Base-by-base conservation (phyloP, 2,888 invertebrate genomes). In the Caenorhabditis doughertyi region DNA sequence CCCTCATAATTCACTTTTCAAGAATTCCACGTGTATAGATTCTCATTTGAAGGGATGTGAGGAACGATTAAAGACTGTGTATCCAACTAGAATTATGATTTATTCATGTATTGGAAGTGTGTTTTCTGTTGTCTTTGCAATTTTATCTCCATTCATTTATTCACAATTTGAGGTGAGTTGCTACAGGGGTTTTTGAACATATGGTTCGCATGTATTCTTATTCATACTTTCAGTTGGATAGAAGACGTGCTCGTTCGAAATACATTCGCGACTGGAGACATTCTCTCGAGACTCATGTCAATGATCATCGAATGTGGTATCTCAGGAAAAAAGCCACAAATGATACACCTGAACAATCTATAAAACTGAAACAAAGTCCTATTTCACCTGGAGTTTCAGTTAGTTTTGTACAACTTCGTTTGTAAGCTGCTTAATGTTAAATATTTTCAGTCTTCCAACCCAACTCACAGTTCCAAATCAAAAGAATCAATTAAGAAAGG, bases 221-320 rank as follows among this genome's bases (percentile, higher is more conserved):
- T 18, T 5, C 18, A 18, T 49, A 64, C 4, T 39, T 67, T n/a
- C 47, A 77, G 77, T 32, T 77, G 44, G 77, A 77, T 25, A 35
- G 77, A 42, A 32, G 77, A 32, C 51, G 53, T 44, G 77, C 77
- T 9, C 60, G 77, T 8, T 35, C 68, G 8, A 27, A 67, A n/a
- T 77, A 62, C 53, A 77, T 77, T 11, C 67, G 77, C 13, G 44
- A 77, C 5, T 77, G 77, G 77, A 60, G 77, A 42, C 51, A 62
- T 16, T 23, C 60, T 18, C 3, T 77, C 5, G 77, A 77, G 47
- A 32, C 21, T 16, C 44, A 62, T 51, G 32, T 68, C 27, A 42
- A 27, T 11, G 76, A 76, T 18, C 58, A 60, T 21, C 64, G 64
- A 18, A 49, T 76, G 55, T 56, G 56, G 64, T 23, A 44, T 3